A percentile compares a stretch with the other conserved stretches of the same genome.
These are phyloP conservation scores for Saccostrea glomerata DNA, from an alignment of 1,140 invertebrate species.

Conservation along the genomic window DNA sequence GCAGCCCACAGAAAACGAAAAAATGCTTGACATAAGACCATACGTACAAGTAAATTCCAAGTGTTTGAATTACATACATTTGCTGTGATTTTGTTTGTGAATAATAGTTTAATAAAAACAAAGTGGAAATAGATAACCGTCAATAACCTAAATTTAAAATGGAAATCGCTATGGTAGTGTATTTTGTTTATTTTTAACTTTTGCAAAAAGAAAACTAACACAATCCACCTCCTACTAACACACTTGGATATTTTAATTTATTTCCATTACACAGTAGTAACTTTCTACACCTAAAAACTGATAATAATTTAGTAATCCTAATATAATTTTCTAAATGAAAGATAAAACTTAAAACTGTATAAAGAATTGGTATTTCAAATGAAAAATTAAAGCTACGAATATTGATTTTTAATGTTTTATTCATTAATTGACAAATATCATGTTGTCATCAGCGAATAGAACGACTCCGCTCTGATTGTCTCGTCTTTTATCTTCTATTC, in stretches of 20 bases:
- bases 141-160: background rate
- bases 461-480: background rate
- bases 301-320: too few relatives aligned
- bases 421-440: background rate
- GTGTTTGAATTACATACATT: background rate
- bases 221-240: background rate
- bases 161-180: background rate
- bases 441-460: conserved; percentile 20
- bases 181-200: background rate
- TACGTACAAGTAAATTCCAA: background rate
- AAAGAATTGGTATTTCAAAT: background rate
- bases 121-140: background rate
- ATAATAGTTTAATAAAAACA: background rate
- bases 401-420: background rate
- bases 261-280: too few relatives aligned
- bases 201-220: background rate
- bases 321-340: too few relatives aligned
- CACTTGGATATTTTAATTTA: background rate
- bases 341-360: too few relatives aligned
- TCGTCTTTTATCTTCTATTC: background rate
- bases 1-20: conserved; percentile 1
- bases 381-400: background rate
- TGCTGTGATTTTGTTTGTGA: conserved; percentile 18
- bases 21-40: conserved; percentile 13
- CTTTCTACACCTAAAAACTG: too few relatives aligned